These are phyloP conservation scores for Leptoteleia sp. DNA, from an alignment of 1,140 invertebrate genomes.

Conservation along the genomic window DNA sequence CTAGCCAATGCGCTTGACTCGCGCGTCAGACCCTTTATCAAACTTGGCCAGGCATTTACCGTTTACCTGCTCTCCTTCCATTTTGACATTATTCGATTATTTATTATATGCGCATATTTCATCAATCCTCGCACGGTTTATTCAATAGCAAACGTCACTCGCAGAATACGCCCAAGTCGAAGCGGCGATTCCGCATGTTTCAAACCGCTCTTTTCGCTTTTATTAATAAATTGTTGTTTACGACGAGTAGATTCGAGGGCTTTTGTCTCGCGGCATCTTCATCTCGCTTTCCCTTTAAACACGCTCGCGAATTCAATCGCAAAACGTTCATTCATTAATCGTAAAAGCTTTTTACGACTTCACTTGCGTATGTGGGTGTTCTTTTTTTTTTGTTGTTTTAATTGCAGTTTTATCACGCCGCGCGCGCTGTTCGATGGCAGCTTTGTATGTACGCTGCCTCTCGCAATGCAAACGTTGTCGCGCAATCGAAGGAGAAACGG, in stretches of 20 bases:
- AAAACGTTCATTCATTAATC: no score
- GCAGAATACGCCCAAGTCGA: slow-evolving; percentile 15
- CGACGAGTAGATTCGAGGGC: not conserved
- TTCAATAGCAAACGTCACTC: slow-evolving; percentile 54
- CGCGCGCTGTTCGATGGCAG: no score
- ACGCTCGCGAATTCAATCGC: no score
- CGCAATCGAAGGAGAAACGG: no score
- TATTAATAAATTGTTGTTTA: slow-evolving; percentile 10
- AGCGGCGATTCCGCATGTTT: slow-evolving; percentile 24
- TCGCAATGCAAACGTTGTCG: no score
- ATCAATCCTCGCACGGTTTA: slow-evolving; percentile 44
- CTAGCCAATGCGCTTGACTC: slow-evolving; percentile 38
- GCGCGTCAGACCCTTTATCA: slow-evolving; percentile 40
- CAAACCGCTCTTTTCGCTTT: slow-evolving; percentile 7
- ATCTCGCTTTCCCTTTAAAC: no score
- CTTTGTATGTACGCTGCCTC: no score
- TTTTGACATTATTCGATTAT: slow-evolving; percentile 48
- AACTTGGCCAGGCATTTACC: slow-evolving; percentile 38
- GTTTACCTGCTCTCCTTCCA: slow-evolving; percentile 34
- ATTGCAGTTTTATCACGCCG: no score
- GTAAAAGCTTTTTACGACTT: no score
- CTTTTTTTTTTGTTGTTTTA: no score
- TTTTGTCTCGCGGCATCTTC: no score
- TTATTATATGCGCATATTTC: slow-evolving; percentile 53
- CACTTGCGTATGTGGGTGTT: no score